Evolutionary conservation across 1,140 invertebrate species (phyloP).

Genomic region (Helicorthomorpha holstii): DNA sequence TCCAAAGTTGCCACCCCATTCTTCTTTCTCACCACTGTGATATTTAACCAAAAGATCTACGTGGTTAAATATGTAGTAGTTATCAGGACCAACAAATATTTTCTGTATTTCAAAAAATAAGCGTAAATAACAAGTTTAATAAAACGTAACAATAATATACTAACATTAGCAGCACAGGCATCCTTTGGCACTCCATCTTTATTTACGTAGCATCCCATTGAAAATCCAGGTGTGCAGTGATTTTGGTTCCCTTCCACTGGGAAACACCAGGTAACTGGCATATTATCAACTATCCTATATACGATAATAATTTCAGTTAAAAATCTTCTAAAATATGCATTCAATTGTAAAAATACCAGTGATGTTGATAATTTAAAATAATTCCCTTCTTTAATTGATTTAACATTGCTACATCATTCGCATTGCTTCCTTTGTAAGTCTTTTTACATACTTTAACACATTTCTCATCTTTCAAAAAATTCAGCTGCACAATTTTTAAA

Average conservation of each 20-base stretch:
- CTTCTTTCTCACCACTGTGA: conserved; percentile 66
- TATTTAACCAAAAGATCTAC: conserved; percentile 85
- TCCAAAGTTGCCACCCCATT: conserved; percentile 58
- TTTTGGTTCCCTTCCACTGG: conserved; percentile 50
- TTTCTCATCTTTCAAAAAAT: conserved; percentile 41
- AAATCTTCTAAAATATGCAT: background rate
- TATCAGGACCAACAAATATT: background rate
- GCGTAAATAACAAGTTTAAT: too few species aligned
- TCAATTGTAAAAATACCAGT: conserved; percentile 55
- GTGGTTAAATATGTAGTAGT: conserved; percentile 90
- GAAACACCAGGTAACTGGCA: conserved; percentile 90
- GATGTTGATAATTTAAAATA: conserved; percentile 93
- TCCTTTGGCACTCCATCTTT: conserved; percentile 37
- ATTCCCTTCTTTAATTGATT: conserved; percentile 77
- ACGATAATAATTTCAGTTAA: background rate
- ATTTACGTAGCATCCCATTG: conserved; percentile 84
- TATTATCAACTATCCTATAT: conserved; percentile 59
- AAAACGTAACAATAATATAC: too few species aligned
- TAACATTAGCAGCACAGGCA: conserved; percentile 41
- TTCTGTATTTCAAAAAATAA: too few species aligned
- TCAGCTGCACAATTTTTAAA: too few species aligned
- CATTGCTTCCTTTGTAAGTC: conserved; percentile 44
- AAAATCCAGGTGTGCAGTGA: conserved; percentile 86
- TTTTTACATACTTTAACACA: conserved; percentile 58
- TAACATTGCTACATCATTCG: conserved; percentile 47